Base-by-base conservation (phyloP, 2,888 invertebrate genomes). In the Eurytoma californica region DNA sequence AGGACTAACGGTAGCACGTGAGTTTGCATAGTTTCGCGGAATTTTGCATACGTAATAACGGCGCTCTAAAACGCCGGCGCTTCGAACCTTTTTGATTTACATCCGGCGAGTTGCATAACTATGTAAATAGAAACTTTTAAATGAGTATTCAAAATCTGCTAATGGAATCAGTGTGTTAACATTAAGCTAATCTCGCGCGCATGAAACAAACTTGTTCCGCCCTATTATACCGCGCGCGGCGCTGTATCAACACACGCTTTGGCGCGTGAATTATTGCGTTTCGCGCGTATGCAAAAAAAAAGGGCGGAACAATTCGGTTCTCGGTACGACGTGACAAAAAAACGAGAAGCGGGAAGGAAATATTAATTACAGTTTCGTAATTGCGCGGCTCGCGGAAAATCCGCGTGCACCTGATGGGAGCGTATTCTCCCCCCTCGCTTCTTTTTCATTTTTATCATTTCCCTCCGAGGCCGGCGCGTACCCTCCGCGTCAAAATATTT, bases 1-100 rank as follows among this genome's bases (percentile, higher is more conserved):
- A 78, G 68, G 53, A 60, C 18, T 61, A 73, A 60, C 39, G 57
- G 53, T 39, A 70, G 68, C 66, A 47, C 72, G 78, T 68, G 72
- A 73, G 78, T 68, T 78, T 78, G 72, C 78, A 78, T 77, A 77
- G 77, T 77, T 77, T 72, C 67, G 57, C 57, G 20, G 58, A 67
- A 77, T 72, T 77, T 77, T 77, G 67, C 77, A 77, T 77, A 72
- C 39, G 39, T 53, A 60, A 77, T 72, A 72, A 39, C 7, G 63
- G 55, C 58, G 60, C 2, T 14, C 58, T 39, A 60, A 67, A 77
- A 77, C 77, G 72, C 39, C 39, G 39, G 67, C 72, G 72, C 72
- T 77, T 72, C 53, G n/a, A 70, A 70, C 72, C 65, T 72, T 72
- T 77, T 72, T 72, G 72, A 77, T 77, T 77, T 72, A 72, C 77